Percentiles rank a stretch among this genome's conserved stretches.
Conservation (phyloP, 1,140 invertebrate species). For the Phymorhynchus buccinoides region DNA sequence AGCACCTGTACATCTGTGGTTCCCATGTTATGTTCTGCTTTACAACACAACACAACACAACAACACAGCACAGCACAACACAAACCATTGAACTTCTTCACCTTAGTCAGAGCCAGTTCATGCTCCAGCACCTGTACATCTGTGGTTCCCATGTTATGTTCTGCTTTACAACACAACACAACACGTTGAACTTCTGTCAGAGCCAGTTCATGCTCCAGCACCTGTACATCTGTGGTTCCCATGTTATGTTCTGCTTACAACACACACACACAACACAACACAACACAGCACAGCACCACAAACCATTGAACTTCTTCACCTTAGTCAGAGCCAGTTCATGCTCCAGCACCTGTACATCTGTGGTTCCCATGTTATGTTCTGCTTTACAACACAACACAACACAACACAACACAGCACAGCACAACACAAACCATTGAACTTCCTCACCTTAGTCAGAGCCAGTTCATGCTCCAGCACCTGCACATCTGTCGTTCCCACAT, state of each 20-base stretch:
- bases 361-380: conserved; percentile 63
- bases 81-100: too few relatives aligned
- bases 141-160: conserved; percentile 63
- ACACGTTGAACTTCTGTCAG: too few relatives aligned
- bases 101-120: conserved; percentile 67
- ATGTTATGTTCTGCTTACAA: too few relatives aligned
- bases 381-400: too few relatives aligned
- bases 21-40: conserved; percentile 62
- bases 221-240: conserved; percentile 58
- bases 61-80: too few relatives aligned
- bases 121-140: conserved; percentile 68
- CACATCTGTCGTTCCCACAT: conserved; percentile 64
- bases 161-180: too few relatives aligned
- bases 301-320: too few relatives aligned
- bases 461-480: conserved; percentile 69
- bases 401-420: too few relatives aligned
- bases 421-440: too few relatives aligned
- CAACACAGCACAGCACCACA: too few relatives aligned
- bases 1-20: conserved; percentile 66
- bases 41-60: too few relatives aligned
- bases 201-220: conserved; percentile 70
- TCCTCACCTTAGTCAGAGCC: conserved; percentile 64
- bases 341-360: conserved; percentile 68
- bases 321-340: conserved; percentile 68
- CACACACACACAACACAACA: background rate